These are phyloP conservation scores for Dendronephthya gigantea DNA, from an alignment of 64 coral and sea anemone species.

Conservation along the genomic window DNA sequence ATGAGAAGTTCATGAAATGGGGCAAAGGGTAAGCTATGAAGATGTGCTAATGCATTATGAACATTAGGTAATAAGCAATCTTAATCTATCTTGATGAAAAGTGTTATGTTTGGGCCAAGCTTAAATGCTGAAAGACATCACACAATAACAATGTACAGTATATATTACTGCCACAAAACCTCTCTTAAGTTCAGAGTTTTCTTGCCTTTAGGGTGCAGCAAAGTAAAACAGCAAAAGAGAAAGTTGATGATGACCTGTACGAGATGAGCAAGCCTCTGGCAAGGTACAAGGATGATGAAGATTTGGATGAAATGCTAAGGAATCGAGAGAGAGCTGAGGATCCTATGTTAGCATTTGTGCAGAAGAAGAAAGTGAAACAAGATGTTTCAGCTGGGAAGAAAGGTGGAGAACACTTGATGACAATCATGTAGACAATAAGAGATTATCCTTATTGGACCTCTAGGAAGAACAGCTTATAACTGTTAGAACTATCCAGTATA, in stretches of 20 bases:
- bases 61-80: no score
- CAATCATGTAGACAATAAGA: no score
- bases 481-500: no score
- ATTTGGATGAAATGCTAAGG: constrained; percentile 75
- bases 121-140: no score
- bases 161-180: not conserved
- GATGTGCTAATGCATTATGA: no score
- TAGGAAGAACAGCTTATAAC: no score
- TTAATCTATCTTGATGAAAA: no score
- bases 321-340: constrained; percentile 61
- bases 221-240: constrained; percentile 54
- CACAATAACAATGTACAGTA: not conserved
- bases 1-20: constrained; percentile 81
- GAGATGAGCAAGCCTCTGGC: constrained; percentile 77
- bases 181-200: not conserved
- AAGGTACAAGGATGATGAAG: constrained; percentile 73
- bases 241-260: constrained; percentile 63
- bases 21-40: constrained; percentile 64
- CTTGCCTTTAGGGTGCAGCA: constrained; percentile 45
- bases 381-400: constrained; percentile 61
- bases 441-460: no score
- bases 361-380: constrained; percentile 51
- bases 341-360: constrained; percentile 87
- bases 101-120: no score
- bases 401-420: constrained; percentile 34